Evolutionary conservation across 2,888 invertebrate genomes (phyloP).

Genomic region (Lomographa bimaculata): DNA sequence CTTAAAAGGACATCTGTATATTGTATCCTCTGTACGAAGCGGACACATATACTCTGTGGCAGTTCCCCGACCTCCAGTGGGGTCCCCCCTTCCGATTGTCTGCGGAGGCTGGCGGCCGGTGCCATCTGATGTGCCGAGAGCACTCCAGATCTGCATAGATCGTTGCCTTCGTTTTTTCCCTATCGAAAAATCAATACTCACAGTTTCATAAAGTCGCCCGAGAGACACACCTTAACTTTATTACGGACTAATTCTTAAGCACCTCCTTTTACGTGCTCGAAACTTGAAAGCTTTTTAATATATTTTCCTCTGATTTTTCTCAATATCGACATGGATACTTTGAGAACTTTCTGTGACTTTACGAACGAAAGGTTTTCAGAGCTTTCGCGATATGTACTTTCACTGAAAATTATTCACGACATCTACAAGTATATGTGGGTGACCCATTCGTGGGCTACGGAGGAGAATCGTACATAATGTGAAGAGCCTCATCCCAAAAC

Average conservation of each 20-base stretch:
- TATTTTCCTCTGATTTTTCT: conserved; percentile 24
- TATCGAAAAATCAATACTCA: conserved; percentile 83
- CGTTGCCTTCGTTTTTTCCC: conserved; percentile 83
- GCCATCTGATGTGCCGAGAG: conserved; percentile 84
- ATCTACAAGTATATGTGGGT: conserved; percentile 46
- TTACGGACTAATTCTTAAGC: conserved; percentile 52
- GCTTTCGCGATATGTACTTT: too few relatives aligned
- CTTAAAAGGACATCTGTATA: too few relatives aligned
- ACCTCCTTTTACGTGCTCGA: conserved; percentile 31
- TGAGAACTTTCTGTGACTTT: conserved; percentile 20
- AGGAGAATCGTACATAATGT: conserved; percentile 73
- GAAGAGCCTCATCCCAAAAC: conserved; percentile 69
- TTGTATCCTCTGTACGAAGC: too few relatives aligned
- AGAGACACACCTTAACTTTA: conserved; percentile 72
- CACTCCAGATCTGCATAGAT: conserved; percentile 84
- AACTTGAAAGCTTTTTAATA: conserved; percentile 33
- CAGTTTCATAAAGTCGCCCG: conserved; percentile 72
- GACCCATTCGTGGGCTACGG: conserved; percentile 53
- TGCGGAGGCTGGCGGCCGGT: conserved; percentile 82
- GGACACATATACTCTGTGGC: conserved; percentile 75
- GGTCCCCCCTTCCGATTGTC: conserved; percentile 81
- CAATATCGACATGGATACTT: conserved; percentile 16
- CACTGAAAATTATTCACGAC: too few relatives aligned
- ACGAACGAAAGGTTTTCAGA: too few relatives aligned
- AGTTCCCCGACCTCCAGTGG: conserved; percentile 73